Evolutionary conservation across 2,888 invertebrate genomes (phyloP).

Genomic region (Cepaea hortensis): DNA sequence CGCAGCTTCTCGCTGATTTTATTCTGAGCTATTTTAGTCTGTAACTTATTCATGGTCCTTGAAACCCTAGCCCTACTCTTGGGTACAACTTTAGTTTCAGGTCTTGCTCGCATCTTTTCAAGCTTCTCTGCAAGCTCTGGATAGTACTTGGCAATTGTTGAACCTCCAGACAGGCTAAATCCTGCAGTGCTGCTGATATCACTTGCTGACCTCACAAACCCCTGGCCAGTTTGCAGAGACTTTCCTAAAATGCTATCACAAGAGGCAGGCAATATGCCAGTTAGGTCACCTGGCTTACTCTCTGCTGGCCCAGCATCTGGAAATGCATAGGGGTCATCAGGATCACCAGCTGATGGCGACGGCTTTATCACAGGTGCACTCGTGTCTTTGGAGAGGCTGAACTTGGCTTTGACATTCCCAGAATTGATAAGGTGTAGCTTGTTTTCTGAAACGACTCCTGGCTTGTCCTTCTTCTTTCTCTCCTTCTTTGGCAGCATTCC

Average conservation of each 20-base stretch:
- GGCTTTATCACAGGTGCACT: constrained; percentile 28
- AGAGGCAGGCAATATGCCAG: constrained; percentile 4
- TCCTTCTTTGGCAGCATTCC: constrained; percentile 71
- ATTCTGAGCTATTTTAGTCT: constrained; percentile 76
- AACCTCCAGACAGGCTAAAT: constrained; percentile 40
- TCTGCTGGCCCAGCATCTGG: constrained; percentile 59
- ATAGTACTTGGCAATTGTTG: constrained; percentile 72
- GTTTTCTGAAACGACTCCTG: constrained; percentile 10
- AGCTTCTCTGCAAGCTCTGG: constrained; percentile 74
- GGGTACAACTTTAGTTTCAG: constrained; percentile 56
- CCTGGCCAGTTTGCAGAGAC: constrained; percentile 46
- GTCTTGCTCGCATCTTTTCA: constrained; percentile 68
- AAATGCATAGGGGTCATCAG: constrained; percentile 72
- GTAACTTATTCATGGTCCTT: constrained; percentile 76
- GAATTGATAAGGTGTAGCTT: constrained; percentile 44
- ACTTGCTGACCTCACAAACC: constrained; percentile 48
- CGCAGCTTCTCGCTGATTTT: constrained; percentile 75
- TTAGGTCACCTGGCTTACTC: background rate
- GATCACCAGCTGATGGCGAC: constrained; percentile 58
- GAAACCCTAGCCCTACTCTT: constrained; percentile 63
- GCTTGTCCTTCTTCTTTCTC: constrained; percentile 65
- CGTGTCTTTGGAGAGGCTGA: constrained; percentile 52
- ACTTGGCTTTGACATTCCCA: constrained; percentile 43
- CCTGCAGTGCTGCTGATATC: constrained; percentile 33
- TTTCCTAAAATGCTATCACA: constrained; percentile 47